phyloP scores from a whole-genome alignment of 1,140 invertebrate genomes.

The Ephestia elutella region DNA sequence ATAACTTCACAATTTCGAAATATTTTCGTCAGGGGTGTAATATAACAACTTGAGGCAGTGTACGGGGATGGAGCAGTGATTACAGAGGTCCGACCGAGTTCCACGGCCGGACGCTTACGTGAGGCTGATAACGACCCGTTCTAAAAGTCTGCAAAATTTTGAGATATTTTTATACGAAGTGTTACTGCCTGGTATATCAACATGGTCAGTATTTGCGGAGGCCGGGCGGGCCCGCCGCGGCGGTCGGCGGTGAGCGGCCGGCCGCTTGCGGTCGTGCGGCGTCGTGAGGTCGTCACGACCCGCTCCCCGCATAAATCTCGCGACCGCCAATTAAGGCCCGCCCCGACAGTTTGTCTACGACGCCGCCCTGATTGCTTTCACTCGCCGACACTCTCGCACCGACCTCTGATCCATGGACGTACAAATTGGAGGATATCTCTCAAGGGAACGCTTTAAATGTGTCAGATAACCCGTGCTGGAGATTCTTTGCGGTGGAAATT shows the following conservation, averaged over 20 bases:
- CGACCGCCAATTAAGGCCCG: conserved; percentile 69
- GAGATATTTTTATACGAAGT: too few species aligned
- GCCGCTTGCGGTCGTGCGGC: conserved; percentile 34
- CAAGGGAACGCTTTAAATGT: not conserved
- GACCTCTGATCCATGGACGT: conserved; percentile 24
- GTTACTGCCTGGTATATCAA: too few species aligned
- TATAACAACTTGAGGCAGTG: too few species aligned
- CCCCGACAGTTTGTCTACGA: conserved; percentile 69
- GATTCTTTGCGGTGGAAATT: not conserved
- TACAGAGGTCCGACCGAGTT: too few species aligned
- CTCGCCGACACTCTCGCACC: conserved; percentile 29
- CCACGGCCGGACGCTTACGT: too few species aligned
- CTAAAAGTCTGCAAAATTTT: too few species aligned
- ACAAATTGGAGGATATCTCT: conserved; percentile 13
- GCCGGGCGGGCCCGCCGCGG: conserved; percentile 20
- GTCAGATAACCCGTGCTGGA: not conserved
- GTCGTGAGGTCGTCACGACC: conserved; percentile 36
- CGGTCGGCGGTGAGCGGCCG: conserved; percentile 15
- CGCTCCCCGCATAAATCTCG: conserved; percentile 67
- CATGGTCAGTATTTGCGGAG: not conserved
- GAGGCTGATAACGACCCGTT: too few species aligned
- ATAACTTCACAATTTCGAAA: too few species aligned
- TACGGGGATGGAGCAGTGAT: too few species aligned
- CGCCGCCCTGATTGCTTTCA: conserved; percentile 60
- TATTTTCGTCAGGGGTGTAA: too few species aligned